These are phyloP conservation scores for Chitala chitala DNA, from an alignment of 2,113 vertebrate genomes.

Conservation along the genomic window DNA sequence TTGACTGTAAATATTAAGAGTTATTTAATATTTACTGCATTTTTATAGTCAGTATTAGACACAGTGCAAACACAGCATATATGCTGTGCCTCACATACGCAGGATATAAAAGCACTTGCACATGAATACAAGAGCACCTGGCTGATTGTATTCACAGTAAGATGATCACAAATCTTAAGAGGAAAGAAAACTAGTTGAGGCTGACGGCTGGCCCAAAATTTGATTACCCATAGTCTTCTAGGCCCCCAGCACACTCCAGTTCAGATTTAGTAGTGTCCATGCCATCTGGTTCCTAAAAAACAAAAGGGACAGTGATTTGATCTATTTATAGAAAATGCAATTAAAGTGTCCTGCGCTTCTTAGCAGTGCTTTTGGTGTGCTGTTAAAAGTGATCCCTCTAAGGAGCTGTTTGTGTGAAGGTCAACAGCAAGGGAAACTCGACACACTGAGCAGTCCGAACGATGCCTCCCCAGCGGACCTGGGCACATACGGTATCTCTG, in stretches of 20 bases:
- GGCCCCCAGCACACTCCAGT: neutral
- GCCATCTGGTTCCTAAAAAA: slow-evolving; percentile 26
- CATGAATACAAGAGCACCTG: no score
- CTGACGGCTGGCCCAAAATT: slow-evolving; percentile 3
- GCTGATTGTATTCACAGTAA: neutral
- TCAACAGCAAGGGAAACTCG: neutral
- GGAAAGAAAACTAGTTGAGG: no score
- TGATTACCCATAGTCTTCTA: slow-evolving; percentile 10
- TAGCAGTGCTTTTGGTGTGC: slow-evolving; percentile 24
- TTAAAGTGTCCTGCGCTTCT: slow-evolving; percentile 27
- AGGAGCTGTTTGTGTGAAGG: slow-evolving; percentile 20
- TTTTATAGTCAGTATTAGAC: no score
- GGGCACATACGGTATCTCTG: neutral
- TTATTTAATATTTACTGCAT: no score
- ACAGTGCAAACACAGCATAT: no score
- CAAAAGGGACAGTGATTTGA: slow-evolving; percentile 26
- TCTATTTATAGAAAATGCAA: slow-evolving; percentile 35
- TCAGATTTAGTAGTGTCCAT: neutral
- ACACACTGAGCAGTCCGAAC: neutral
- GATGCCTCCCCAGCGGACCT: neutral
- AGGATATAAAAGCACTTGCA: no score
- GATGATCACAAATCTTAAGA: neutral
- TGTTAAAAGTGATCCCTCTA: no score
- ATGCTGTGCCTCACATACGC: no score
- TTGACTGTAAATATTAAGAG: no score